A percentile compares a stretch with the other conserved stretches of the same genome.
Evolutionary conservation across 2,888 invertebrate species (phyloP).

Genomic region (Lepeophtheirus nordmannii): DNA sequence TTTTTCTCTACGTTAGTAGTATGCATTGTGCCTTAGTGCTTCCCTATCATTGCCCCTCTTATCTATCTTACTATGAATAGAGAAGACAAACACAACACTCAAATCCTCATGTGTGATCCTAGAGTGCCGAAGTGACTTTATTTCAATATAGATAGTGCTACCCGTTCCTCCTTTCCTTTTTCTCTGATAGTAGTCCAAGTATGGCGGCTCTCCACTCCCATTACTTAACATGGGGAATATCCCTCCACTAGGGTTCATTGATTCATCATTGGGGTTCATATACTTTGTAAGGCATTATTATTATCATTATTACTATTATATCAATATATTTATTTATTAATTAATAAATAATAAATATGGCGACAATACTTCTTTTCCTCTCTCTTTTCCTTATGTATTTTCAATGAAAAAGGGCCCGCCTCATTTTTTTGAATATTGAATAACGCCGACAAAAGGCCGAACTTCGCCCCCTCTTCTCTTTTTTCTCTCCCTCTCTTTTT

Average conservation of each 20-base stretch:
- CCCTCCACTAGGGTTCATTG: too few species aligned
- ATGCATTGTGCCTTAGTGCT: not conserved
- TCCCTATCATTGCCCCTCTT: not conserved
- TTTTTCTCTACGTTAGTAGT: not conserved
- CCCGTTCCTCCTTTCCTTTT: too few species aligned
- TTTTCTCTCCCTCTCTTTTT: not conserved
- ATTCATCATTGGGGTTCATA: too few species aligned
- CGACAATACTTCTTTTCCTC: too few species aligned
- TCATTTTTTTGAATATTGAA: not conserved
- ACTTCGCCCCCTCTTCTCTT: not conserved
- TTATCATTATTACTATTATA: too few species aligned
- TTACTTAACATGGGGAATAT: too few species aligned
- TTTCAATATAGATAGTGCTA: not conserved
- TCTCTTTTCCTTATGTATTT: too few species aligned
- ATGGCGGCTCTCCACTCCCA: too few species aligned
- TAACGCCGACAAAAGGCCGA: slow-evolving; percentile 7
- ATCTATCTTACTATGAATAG: not conserved
- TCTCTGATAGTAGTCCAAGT: too few species aligned
- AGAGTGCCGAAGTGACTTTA: not conserved
- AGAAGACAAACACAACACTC: not conserved
- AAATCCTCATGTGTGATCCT: not conserved
- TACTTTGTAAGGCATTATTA: too few species aligned
- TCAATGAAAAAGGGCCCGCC: not conserved
- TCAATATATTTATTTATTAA: too few species aligned
- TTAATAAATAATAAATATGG: too few species aligned